phyloP scores from a whole-genome alignment of 2,113 vertebrate species.

The Chitala chitala region DNA sequence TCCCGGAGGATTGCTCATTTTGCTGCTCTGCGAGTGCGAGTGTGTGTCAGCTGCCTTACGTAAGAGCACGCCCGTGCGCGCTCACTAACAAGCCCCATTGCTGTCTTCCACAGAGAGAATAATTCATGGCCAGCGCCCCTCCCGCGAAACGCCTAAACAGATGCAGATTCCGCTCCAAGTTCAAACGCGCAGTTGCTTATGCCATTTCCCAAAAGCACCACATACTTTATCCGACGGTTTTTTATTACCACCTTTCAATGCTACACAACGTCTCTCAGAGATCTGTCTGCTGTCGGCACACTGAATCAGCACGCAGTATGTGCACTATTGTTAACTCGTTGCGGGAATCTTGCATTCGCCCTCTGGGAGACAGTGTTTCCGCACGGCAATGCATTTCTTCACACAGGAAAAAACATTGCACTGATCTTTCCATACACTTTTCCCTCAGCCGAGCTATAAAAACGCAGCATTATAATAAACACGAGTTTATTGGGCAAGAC shows the following conservation, averaged over 20 bases:
- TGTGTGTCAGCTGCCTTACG: slow-evolving; percentile 16
- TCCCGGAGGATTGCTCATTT: background rate
- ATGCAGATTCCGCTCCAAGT: slow-evolving; percentile 7
- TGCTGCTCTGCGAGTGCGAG: background rate
- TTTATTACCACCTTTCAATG: background rate
- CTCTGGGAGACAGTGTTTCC: too few relatives aligned
- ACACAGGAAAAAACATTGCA: too few relatives aligned
- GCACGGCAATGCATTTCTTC: too few relatives aligned
- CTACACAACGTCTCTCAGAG: background rate
- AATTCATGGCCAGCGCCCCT: slow-evolving; percentile 41
- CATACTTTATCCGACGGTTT: background rate
- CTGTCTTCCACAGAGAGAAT: slow-evolving; percentile 36
- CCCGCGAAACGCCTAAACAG: background rate
- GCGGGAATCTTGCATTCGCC: too few relatives aligned
- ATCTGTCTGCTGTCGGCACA: background rate
- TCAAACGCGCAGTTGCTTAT: background rate
- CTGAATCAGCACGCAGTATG: too few relatives aligned
- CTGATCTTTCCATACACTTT: too few relatives aligned
- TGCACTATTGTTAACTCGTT: too few relatives aligned
- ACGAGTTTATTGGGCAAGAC: too few relatives aligned
- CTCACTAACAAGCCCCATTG: background rate
- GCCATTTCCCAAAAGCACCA: background rate
- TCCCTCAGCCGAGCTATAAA: too few relatives aligned
- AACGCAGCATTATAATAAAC: too few relatives aligned
- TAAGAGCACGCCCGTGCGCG: slow-evolving; percentile 8